Percentiles rank a stretch among this genome's conserved stretches.
Conservation (phyloP, 2,888 invertebrate species). For the Athetis lepigone region DNA sequence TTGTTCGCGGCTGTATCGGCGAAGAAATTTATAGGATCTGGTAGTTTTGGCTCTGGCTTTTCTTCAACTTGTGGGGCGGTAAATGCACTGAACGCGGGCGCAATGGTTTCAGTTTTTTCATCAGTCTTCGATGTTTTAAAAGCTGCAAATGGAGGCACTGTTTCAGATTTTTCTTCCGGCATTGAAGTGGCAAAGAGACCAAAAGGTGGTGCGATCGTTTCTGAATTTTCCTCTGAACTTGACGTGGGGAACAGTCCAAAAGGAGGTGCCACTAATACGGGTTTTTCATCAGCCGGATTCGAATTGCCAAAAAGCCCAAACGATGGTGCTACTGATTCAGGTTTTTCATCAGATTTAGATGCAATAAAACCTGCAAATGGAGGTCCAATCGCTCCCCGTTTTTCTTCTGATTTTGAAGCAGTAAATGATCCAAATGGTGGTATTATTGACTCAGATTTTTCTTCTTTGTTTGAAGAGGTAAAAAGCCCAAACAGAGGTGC, state of each 20-base stretch:
- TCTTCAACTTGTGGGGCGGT: conserved; percentile 9
- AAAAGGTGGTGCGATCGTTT: conserved; percentile 7
- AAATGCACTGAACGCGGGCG: neutral
- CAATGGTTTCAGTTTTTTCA: neutral
- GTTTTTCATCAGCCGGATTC: conserved; percentile 3
- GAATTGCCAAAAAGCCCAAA: conserved; percentile 4
- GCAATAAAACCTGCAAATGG: conserved; percentile 14
- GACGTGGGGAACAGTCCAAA: conserved; percentile 6
- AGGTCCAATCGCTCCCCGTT: neutral
- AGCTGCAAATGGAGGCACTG: neutral
- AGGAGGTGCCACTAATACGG: neutral
- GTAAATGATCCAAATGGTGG: conserved; percentile 12
- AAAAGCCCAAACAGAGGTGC: conserved; percentile 16
- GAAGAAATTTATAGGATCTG: conserved; percentile 81
- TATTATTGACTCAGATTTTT: neutral
- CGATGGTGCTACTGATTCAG: neutral
- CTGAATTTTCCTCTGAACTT: conserved; percentile 4
- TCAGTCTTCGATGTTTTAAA: neutral
- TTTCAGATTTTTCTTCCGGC: neutral
- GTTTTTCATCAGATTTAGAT: neutral
- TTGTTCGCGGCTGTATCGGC: conserved; percentile 52
- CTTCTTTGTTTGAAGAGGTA: neutral
- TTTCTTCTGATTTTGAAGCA: conserved; percentile 5
- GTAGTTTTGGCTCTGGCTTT: conserved; percentile 56
- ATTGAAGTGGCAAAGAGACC: neutral